Evolutionary conservation across 2,888 invertebrate genomes (phyloP), one percentile per base, ranked within the genome.

Genomic region (Proisotoma minuta): DNA sequence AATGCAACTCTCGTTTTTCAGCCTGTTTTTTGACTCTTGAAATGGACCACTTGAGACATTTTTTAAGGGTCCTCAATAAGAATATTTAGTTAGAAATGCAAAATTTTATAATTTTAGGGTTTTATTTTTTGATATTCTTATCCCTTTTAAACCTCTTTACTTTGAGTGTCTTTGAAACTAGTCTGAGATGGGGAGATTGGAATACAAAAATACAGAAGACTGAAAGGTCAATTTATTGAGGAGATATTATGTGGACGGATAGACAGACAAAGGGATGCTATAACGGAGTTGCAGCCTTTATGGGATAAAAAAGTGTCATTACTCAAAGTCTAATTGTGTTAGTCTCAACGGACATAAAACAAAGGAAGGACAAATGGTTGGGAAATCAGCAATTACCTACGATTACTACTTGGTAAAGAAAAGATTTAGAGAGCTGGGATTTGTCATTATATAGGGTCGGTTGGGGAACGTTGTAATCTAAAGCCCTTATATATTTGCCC

Each of bases 381-480:
- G 57, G 66, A 67, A 67, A 67, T 70, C 62, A 68, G 64, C 68
- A 70, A 68, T 70, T 70, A 68, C 70, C 70, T 70, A 66, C 61
- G 64, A 68, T 68, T 68, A 65, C 68, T 60, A 62, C 65, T 60
- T 57, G 34, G 34, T 49, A 58, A 51, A 57, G 61, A 63, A 68
- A 65, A 68, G 68, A 68, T 68, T 68, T 68, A 63, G 61, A 62
- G 63, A 58, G 65, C 62, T 57, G 57, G 63, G 68, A 62, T 65
- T 65, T 65, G 43, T 12, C 43, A 43, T 12, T 4, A n/a, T n/a
- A 15, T 5, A 48, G 47, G 56, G 43, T 40, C 40, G 54, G 39
- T 62, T 54, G 53, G 59, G 66, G 59, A n/a, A n/a, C n/a, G n/a
- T n/a, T n/a, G n/a, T n/a, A n/a, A n/a, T n/a, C n/a, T n/a, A n/a